Conservation (phyloP, 1,140 invertebrate genomes). For the Drosophila burlai region DNA sequence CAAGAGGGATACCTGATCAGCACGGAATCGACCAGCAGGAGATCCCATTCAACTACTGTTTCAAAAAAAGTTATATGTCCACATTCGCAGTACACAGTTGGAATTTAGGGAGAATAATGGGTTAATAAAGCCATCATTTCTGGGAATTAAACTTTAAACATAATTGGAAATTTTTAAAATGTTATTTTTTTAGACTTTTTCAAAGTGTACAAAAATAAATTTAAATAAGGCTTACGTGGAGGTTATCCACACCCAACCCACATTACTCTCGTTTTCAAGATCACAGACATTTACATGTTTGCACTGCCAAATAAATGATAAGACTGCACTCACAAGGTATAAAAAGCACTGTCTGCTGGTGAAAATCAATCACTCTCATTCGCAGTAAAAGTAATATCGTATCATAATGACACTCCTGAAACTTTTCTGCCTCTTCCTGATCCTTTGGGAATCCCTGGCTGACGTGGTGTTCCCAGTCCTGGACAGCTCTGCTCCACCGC, state of each 20-base stretch:
- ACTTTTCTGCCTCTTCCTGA: not conserved
- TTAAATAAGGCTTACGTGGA: not conserved
- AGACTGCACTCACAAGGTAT: constrained; percentile 20
- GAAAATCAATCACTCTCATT: not conserved
- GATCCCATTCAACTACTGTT: constrained; percentile 39
- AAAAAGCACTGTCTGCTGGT: constrained; percentile 8
- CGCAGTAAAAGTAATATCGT: not conserved
- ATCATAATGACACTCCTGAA: constrained; percentile 15
- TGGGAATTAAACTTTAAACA: not conserved
- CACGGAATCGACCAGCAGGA: constrained; percentile 54
- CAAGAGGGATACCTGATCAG: constrained; percentile 19
- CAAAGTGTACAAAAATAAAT: not conserved
- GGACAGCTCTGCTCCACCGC: not conserved
- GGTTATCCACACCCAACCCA: constrained; percentile 11
- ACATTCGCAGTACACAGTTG: not conserved
- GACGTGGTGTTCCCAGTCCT: not conserved
- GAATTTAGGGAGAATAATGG: not conserved
- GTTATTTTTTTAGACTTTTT: too few relatives aligned
- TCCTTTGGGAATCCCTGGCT: not conserved
- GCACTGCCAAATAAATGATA: constrained; percentile 29
- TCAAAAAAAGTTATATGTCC: not conserved
- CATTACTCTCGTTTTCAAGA: constrained; percentile 36
- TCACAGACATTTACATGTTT: constrained; percentile 40
- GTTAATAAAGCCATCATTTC: not conserved
- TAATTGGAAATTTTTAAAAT: too few relatives aligned